A percentile compares a stretch with the other conserved stretches of the same genome.
These are phyloP conservation scores for Eucera pruinosa DNA, from an alignment of 2,888 invertebrate genomes.

Conservation along the genomic window DNA sequence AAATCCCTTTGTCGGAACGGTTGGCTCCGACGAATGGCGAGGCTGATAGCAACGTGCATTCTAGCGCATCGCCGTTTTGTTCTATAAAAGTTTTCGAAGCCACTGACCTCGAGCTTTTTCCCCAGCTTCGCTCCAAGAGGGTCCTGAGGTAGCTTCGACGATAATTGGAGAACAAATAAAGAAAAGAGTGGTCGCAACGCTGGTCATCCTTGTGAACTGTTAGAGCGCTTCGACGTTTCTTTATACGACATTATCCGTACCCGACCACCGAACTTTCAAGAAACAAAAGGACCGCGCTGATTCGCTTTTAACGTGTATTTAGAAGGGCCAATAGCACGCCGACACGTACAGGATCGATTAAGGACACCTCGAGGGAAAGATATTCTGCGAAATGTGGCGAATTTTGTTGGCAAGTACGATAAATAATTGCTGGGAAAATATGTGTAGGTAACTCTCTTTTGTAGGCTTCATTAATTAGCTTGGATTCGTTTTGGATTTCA, in stretches of 20 bases:
- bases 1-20: constrained; percentile 37
- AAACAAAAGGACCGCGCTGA: constrained; percentile 20
- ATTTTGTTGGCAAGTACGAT: background rate
- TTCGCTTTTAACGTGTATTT: constrained; percentile 23
- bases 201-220: constrained; percentile 51
- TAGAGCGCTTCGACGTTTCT: constrained; percentile 73
- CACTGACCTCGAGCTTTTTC: constrained; percentile 33
- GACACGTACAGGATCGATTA: constrained; percentile 3
- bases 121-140: constrained; percentile 51
- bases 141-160: constrained; percentile 59
- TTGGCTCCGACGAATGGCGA: constrained; percentile 18
- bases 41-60: constrained; percentile 27
- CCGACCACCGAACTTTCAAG: background rate
- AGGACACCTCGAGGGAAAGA: background rate
- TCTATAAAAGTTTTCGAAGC: constrained; percentile 64
- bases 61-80: constrained; percentile 57
- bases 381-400: background rate
- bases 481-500: no score
- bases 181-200: constrained; percentile 58
- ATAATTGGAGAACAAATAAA: constrained; percentile 76
- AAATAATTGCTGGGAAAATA: no score
- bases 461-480: no score
- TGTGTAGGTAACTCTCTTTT: no score
- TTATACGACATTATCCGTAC: constrained; percentile 73
- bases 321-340: background rate